phyloP scores from a whole-genome alignment of 2,888 invertebrate species.

The Melieria picta region DNA sequence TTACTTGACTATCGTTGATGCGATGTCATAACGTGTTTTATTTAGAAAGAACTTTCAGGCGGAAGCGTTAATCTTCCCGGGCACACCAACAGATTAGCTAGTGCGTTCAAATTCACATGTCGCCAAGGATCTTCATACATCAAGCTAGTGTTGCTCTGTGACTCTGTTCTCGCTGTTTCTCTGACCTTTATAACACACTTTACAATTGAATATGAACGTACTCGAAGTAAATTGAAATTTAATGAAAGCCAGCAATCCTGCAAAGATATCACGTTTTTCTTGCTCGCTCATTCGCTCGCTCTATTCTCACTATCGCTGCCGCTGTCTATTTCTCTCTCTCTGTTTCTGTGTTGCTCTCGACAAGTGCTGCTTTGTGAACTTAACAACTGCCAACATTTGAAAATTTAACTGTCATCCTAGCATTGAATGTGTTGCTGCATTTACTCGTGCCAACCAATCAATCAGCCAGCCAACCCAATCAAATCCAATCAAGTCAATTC shows the following conservation, averaged over 20 bases:
- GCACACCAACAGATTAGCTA: neutral
- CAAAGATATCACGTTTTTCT: neutral
- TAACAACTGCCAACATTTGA: constrained; percentile 11
- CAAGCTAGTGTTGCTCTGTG: neutral
- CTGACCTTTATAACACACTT: too few species aligned
- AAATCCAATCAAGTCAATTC: constrained; percentile 17
- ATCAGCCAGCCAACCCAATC: neutral
- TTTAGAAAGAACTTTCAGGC: too few species aligned
- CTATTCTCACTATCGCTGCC: constrained; percentile 8
- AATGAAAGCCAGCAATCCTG: neutral
- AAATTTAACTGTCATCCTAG: constrained; percentile 20
- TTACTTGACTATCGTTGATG: too few species aligned
- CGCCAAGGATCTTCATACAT: neutral
- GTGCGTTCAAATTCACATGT: neutral
- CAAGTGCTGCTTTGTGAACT: constrained; percentile 28
- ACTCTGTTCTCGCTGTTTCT: too few species aligned
- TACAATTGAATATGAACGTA: neutral
- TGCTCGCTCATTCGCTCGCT: constrained; percentile 10
- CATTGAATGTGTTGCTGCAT: constrained; percentile 11
- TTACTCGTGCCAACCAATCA: too few species aligned
- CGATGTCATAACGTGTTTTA: too few species aligned
- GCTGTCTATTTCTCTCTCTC: constrained; percentile 11
- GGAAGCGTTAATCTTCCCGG: too few species aligned
- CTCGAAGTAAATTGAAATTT: neutral
- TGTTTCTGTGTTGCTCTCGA: constrained; percentile 22